These are phyloP conservation scores for Drosophila tropicalis DNA, from an alignment of 1,140 invertebrate species.

Conservation along the genomic window DNA sequence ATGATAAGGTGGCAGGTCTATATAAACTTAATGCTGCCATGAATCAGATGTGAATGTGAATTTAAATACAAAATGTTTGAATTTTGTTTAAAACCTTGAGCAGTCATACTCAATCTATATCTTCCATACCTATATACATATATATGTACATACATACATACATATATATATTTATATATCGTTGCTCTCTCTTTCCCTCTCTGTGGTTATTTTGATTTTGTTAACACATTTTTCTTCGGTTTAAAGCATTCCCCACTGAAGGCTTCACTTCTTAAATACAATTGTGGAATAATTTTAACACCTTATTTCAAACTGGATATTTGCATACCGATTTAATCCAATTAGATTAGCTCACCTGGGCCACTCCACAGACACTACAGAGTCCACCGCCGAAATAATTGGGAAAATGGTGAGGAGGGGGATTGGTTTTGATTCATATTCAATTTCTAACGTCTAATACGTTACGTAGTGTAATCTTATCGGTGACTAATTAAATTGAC, in stretches of 20 bases:
- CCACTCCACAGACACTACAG: too few relatives aligned
- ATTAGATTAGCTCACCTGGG: conserved; percentile 22
- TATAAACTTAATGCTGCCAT: conserved; percentile 52
- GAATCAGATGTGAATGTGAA: conserved; percentile 70
- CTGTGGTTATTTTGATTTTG: neutral
- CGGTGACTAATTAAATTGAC: neutral
- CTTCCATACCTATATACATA: neutral
- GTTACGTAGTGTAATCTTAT: neutral
- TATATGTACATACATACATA: too few relatives aligned
- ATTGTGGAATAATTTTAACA: conserved; percentile 67
- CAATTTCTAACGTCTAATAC: neutral
- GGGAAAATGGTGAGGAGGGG: too few relatives aligned
- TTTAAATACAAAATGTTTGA: conserved; percentile 40
- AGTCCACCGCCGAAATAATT: too few relatives aligned
- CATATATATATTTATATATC: neutral
- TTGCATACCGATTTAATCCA: conserved; percentile 62
- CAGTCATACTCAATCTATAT: neutral
- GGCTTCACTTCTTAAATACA: conserved; percentile 37
- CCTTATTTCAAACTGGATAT: conserved; percentile 55
- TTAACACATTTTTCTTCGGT: conserved; percentile 46
- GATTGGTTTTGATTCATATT: neutral
- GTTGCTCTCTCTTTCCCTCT: conserved; percentile 1
- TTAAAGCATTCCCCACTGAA: conserved; percentile 49
- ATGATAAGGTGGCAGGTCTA: conserved; percentile 41
- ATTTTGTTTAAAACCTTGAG: conserved; percentile 24